Percentiles rank a stretch among this genome's conserved stretches.
phyloP scores from a whole-genome alignment of 2,888 invertebrate species.

The Drosophila kokeensis region DNA sequence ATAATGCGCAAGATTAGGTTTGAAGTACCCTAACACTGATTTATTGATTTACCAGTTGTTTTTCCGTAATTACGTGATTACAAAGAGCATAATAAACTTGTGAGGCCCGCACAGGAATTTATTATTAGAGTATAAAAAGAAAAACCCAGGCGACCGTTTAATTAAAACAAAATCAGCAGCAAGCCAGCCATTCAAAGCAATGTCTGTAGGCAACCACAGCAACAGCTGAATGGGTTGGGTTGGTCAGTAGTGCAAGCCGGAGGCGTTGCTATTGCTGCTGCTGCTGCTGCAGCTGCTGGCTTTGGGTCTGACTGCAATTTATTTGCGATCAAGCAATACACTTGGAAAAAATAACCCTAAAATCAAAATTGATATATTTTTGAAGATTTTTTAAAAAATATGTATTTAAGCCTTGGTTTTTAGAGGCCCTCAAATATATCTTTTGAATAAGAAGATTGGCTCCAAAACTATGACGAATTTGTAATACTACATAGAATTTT shows the following conservation, averaged over 20 bases:
- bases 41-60: not conserved
- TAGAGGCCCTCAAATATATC: not conserved
- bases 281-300: constrained; percentile 17
- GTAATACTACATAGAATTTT: not conserved
- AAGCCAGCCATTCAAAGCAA: constrained; percentile 24
- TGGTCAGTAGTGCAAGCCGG: constrained; percentile 70
- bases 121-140: constrained; percentile 38
- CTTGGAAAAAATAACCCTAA: not conserved
- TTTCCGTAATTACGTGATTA: constrained; percentile 4
- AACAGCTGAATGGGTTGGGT: constrained; percentile 64
- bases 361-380: not conserved
- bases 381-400: not conserved
- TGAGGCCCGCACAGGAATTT: constrained; percentile 5
- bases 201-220: constrained; percentile 27
- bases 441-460: not conserved
- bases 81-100: constrained; percentile 23
- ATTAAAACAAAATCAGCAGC: constrained; percentile 73
- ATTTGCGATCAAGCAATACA: constrained; percentile 31
- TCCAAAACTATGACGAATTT: not conserved
- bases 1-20: constrained; percentile 4
- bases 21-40: not conserved
- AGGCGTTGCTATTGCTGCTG: constrained; percentile 39
- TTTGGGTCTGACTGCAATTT: constrained; percentile 24
- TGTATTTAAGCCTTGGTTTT: not conserved
- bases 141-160: constrained; percentile 55